Evolutionary conservation across 2,888 invertebrate genomes (phyloP).

Genomic region (Serripes groenlandicus): DNA sequence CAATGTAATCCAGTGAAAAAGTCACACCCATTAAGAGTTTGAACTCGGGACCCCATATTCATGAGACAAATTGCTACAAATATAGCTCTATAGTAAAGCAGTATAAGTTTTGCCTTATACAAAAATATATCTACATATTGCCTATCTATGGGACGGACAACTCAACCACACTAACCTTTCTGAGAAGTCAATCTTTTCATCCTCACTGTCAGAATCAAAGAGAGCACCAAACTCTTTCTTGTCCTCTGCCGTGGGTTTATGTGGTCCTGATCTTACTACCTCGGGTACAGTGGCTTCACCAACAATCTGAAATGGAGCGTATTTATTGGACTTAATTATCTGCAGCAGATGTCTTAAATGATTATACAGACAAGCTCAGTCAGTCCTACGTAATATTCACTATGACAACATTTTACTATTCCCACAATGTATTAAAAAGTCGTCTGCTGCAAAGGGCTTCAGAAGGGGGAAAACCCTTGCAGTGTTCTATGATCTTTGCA

Average conservation of each 20-base stretch:
- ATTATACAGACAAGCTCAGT: not conserved
- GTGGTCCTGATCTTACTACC: conserved; percentile 63
- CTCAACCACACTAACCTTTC: conserved; percentile 66
- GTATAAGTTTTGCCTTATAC: too few relatives aligned
- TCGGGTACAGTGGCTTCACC: conserved; percentile 88
- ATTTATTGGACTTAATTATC: not conserved
- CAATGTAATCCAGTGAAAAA: too few relatives aligned
- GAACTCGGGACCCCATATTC: too few relatives aligned
- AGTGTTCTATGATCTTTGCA: too few relatives aligned
- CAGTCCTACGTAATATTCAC: not conserved
- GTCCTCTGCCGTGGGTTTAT: conserved; percentile 80
- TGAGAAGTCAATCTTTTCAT: conserved; percentile 75
- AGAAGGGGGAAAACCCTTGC: too few relatives aligned
- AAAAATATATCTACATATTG: too few relatives aligned
- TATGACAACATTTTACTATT: not conserved
- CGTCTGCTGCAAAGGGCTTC: not conserved
- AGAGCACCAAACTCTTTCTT: conserved; percentile 81
- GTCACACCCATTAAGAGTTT: too few relatives aligned
- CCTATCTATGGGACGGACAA: too few relatives aligned
- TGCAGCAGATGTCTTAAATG: not conserved
- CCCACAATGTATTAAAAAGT: not conserved
- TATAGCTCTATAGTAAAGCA: too few relatives aligned
- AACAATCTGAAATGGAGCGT: conserved; percentile 87
- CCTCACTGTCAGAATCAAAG: conserved; percentile 80
- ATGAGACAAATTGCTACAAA: too few relatives aligned